Evolutionary conservation across 1,140 invertebrate genomes (phyloP).

Genomic region (Triops longicaudatus): DNA sequence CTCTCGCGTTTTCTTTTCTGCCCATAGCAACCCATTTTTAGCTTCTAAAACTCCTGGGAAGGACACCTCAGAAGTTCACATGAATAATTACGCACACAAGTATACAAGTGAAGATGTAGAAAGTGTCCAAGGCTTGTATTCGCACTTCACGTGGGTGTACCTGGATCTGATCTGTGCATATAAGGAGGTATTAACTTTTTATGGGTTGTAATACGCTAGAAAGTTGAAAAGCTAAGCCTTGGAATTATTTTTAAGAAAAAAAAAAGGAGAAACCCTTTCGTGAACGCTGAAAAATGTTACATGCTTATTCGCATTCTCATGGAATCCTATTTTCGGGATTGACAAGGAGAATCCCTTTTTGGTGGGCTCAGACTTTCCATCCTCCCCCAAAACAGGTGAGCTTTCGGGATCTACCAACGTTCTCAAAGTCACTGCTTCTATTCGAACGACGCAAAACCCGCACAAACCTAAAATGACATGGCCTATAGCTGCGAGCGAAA

Average conservation of each 20-base stretch:
- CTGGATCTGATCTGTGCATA: not conserved
- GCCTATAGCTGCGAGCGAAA: not conserved
- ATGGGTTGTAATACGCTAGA: not conserved
- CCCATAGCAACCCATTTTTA: not conserved
- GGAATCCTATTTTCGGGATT: not conserved
- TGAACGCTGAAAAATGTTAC: not conserved
- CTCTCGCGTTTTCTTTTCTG: not conserved
- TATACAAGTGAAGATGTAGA: not conserved
- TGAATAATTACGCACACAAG: not conserved
- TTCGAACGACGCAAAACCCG: not conserved
- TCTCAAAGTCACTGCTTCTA: not conserved
- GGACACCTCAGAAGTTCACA: not conserved
- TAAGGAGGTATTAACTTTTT: not conserved
- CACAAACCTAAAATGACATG: not conserved
- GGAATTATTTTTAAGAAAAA: not conserved
- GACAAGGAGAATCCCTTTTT: not conserved
- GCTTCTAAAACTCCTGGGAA: not conserved
- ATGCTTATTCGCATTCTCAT: not conserved
- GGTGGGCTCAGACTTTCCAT: not conserved
- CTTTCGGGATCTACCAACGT: not conserved
- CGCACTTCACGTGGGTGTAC: too few species aligned
- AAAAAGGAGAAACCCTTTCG: not conserved
- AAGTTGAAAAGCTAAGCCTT: too few species aligned
- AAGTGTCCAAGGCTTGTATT: not conserved
- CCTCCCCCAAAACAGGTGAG: not conserved